Percentiles rank a stretch among this genome's conserved stretches.
Conservation (phyloP, 1,140 invertebrate species). For the Drosophila erecta region DNA sequence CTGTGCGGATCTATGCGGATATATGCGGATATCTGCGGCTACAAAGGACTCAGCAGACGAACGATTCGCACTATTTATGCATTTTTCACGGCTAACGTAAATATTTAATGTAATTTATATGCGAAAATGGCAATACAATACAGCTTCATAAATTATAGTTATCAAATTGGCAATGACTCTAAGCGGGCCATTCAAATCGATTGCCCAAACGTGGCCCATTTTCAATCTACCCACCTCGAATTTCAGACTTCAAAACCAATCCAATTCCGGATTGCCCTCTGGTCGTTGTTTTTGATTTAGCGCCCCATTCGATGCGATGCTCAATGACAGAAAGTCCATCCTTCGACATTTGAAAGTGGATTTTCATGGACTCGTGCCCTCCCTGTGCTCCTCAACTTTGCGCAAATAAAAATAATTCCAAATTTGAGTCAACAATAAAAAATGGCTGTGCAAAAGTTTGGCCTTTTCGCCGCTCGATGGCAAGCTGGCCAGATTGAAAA, state of each 20-base stretch:
- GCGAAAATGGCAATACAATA: slow-evolving; percentile 10
- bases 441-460: slow-evolving; percentile 45
- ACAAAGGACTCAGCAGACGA: background rate
- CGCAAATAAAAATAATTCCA: slow-evolving; percentile 79
- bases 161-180: slow-evolving; percentile 34
- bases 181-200: slow-evolving; percentile 26
- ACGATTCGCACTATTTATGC: background rate
- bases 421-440: slow-evolving; percentile 74
- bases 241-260: background rate
- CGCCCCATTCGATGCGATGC: slow-evolving; percentile 15
- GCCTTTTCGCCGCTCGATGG: background rate
- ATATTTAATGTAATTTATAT: slow-evolving; percentile 51
- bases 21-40: too few relatives aligned
- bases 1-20: too few relatives aligned
- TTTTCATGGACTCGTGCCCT: slow-evolving; percentile 57
- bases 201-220: slow-evolving; percentile 4
- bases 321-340: slow-evolving; percentile 48
- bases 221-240: slow-evolving; percentile 8
- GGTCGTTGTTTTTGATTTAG: slow-evolving; percentile 70
- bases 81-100: slow-evolving; percentile 9
- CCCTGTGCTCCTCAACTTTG: slow-evolving; percentile 1
- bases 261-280: slow-evolving; percentile 24
- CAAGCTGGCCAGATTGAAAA: slow-evolving; percentile 25
- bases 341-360: slow-evolving; percentile 32
- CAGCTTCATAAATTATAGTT: slow-evolving; percentile 37